Base-by-base conservation (phyloP, 2,888 invertebrate genomes). In the Hypselothyrea guttata region DNA sequence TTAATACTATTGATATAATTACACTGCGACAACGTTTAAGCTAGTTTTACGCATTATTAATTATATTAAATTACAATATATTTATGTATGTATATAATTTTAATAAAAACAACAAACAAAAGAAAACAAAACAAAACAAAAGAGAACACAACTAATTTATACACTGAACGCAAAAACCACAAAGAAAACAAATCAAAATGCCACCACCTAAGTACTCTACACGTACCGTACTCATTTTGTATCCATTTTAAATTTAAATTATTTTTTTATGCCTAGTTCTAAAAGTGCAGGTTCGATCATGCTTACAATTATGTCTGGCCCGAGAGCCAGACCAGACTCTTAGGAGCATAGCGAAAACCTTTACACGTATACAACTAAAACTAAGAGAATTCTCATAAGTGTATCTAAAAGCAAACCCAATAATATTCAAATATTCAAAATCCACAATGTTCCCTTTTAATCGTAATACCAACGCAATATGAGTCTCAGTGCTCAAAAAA, bases 191-290 rank as follows among this genome's bases (percentile, higher is more conserved):
- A 70, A 56, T 45, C 54, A 71, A 58, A 78, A 71, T 63, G 71
- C 75, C 78, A 82, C 82, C 82, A 76, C 61, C 78, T 75, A 41
- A 55, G 51, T 52, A 75, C 69, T 71, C 62, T 55, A 22, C 22
- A 38, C 16, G 38, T 38, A 38, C 38, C 38, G 38, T 22, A 71
- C 60, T 71, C 74, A 71, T 71, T 76, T 77, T 79, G 76, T 79
- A 77, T 44, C 59, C 76, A 79, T 84, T 78, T 78, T 84, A 63
- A 81, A 70, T 81, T 78, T 84, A 63, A 81, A 70, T 81, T 73
- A 67, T 69, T 76, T 54, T 63, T 58, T 51, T 47, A 57, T 57
- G 62, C 22, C 5, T 22, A 22, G 3, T n/a, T n/a, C n/a, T n/a
- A n/a, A n/a, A n/a, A n/a, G n/a, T n/a, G n/a, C n/a, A n/a, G n/a